Evolutionary conservation across 2,113 vertebrate genomes (phyloP), one percentile per base, ranked within the genome.

Genomic region (Sinocyclocheilus maitianheensis): DNA sequence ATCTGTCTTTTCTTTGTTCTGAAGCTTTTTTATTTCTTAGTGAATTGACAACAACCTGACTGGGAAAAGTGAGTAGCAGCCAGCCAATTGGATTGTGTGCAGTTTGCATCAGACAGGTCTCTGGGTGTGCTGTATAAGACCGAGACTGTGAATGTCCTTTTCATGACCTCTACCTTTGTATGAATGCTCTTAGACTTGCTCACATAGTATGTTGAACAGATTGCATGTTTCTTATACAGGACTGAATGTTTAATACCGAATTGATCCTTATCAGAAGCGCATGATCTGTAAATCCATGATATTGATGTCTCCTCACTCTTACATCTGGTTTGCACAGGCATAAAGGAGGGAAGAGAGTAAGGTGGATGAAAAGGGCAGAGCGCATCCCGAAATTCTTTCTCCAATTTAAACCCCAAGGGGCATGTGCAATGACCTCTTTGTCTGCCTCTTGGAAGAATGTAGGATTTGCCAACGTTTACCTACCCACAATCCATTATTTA

Each of bases 401-500:
- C 43, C 79, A 30, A 30, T 81, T 67, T 81, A 81, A 81, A 80
- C 58, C 78, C 58, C 12, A 0, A 83, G 30, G 12, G n/a, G 74
- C 43, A 46, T 76, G 34, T 46, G 58, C 83, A 58, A 26, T 53
- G 24, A 84, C 80, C 53, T 65, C 22, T 43, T 24, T 11, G 53
- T 65, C 51, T 43, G 26, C 55, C 51, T 78, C 37, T 24, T 12
- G 18, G 81, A 84, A 74, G 69, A 87, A 84, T 88, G 67, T 62
- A 4, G 40, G 63, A 84, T 87, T 84, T 87, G 84, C 77, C 77
- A 75, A 37, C 85, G 43, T 62, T 69, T 86, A 81, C 79, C 88
- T 87, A 88, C 87, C 87, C 86, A 85, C 87, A 5, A 91, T 93
- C 84, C 88, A 92, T 93, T 93, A 91, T 93, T 92, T 84, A 93